Base-by-base conservation (phyloP, 2,888 invertebrate species). In the Drosophila diplacantha region DNA sequence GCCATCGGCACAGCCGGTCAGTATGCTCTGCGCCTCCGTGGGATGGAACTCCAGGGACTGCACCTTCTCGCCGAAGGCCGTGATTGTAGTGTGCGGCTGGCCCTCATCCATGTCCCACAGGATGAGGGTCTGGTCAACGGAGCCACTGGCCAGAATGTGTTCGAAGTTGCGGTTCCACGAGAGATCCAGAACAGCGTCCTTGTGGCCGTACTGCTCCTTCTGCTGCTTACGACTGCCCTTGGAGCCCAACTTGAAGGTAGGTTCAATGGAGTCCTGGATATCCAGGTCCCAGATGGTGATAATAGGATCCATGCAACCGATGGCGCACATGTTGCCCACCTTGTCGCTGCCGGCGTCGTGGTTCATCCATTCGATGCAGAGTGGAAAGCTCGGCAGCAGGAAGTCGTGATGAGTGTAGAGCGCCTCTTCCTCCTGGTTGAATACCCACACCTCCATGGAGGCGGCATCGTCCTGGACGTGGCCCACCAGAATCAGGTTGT, bases 211-310 rank as follows among this genome's bases (percentile, higher is more conserved):
- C 18, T 91, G 89, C 78, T 91, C 91, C 34, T 91, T 92, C 72
- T 93, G 92, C 77, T 92, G 94, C 87, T 93, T 95, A 81, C 93
- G 93, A 83, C 90, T 93, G 3, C 92, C 91, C 76, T 93, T 93
- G 68, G 91, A 91, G 7, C 95, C 95, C 26, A 99, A 90, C 74
- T 92, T 93, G 85, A 94, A 95, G 0, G 94, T 93, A 1, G 99
- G 97, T 84, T 97, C 96, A 38, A 98, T 89, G 60, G 94, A 93
- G 85, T 98, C 96, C 72, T 98, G 93, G 61, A 99, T 91, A 88
- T 99, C 98, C 41, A 99, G 88, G 88, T 99, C 98, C 98, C 98
- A 99, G n/a, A 99, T 92, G 78, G 96, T 95, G 58, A 99, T 97
- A 39, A 95, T 91, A 0, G 97, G 94, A 69, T 94, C 93, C 96